A percentile compares a stretch with the other conserved stretches of the same genome.
Evolutionary conservation across 2,797 vertebrate species (phyloP).

Genomic region (Crax fasciolata): DNA sequence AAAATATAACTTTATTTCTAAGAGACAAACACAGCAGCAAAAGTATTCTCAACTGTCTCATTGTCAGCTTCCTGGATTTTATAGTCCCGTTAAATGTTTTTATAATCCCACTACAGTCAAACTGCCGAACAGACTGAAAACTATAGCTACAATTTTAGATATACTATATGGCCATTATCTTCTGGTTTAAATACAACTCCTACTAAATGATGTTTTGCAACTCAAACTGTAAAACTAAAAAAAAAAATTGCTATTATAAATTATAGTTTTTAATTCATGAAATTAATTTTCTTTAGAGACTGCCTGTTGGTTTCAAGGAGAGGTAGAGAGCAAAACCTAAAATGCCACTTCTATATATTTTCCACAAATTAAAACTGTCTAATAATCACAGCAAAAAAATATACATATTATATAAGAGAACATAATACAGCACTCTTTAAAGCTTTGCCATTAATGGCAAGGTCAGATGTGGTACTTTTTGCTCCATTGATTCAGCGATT

Average conservation of each 20-base stretch:
- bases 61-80: background rate
- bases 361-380: background rate
- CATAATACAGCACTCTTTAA: conserved; percentile 34
- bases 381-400: conserved; percentile 34
- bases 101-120: background rate
- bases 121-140: background rate
- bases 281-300: background rate
- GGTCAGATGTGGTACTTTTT: conserved; percentile 74
- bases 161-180: background rate
- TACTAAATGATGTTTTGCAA: conserved; percentile 41
- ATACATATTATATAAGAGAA: conserved; percentile 30
- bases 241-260: conserved; percentile 29
- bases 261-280: background rate
- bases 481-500: conserved; percentile 77
- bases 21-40: background rate
- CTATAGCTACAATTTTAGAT: conserved; percentile 18
- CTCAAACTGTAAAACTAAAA: conserved; percentile 46
- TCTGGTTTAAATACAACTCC: conserved; percentile 46
- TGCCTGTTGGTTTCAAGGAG: background rate
- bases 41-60: background rate
- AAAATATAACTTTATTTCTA: background rate
- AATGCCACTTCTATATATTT: conserved; percentile 5
- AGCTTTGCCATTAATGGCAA: conserved; percentile 75
- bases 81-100: background rate
- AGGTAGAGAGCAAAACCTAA: background rate